These are phyloP conservation scores for Ichneumoninae sp. DNA, from an alignment of 2,888 invertebrate species.

Conservation along the genomic window DNA sequence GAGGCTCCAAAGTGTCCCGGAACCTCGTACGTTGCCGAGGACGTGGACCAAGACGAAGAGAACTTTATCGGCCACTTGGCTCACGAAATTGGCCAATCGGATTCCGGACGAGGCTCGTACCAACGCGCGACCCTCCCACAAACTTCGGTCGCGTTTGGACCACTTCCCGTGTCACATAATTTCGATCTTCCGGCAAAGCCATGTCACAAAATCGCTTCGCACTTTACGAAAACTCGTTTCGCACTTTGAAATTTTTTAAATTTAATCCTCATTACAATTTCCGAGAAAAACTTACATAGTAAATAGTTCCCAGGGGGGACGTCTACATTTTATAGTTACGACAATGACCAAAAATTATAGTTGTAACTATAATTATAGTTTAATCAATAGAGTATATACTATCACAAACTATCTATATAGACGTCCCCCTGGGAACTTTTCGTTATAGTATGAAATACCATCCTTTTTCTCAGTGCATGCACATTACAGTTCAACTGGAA, in stretches of 20 bases:
- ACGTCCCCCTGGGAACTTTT: no score
- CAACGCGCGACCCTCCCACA: conserved; percentile 37
- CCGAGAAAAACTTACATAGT: no score
- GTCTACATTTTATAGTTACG: no score
- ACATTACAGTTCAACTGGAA: neutral
- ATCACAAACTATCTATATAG: no score
- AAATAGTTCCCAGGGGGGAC: no score
- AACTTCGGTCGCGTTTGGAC: conserved; percentile 49
- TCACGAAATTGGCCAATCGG: conserved; percentile 75
- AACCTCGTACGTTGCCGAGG: conserved; percentile 73
- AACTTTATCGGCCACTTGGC: conserved; percentile 78
- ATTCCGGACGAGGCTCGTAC: conserved; percentile 61
- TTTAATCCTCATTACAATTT: neutral
- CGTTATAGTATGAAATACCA: no score
- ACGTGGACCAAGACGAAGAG: conserved; percentile 72
- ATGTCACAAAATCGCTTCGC: conserved; percentile 25
- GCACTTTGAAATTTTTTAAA: neutral
- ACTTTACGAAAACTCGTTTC: neutral
- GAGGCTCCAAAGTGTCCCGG: conserved; percentile 72
- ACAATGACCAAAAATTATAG: no score
- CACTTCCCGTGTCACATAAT: conserved; percentile 50
- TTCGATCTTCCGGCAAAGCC: conserved; percentile 14
- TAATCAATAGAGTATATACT: no score
- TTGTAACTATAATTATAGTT: no score
- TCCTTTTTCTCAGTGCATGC: no score